Evolutionary conservation across 2,888 invertebrate genomes (phyloP).

Genomic region (Lepeophtheirus nordmannii): DNA sequence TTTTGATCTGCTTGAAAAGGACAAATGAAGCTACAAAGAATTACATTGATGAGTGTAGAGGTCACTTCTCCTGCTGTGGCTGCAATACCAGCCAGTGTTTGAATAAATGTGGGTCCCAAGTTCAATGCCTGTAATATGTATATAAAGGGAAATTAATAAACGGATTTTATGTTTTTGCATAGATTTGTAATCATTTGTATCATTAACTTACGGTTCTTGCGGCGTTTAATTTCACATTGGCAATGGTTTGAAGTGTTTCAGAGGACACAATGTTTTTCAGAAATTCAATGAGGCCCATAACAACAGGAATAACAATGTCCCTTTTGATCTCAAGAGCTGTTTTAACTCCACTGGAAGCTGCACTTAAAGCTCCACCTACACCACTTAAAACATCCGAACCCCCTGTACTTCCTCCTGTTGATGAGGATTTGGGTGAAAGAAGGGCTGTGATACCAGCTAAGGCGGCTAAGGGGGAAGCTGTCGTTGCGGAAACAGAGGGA

Average conservation of each 20-base stretch:
- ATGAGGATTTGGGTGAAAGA: too few relatives aligned
- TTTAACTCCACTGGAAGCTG: not conserved
- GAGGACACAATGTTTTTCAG: not conserved
- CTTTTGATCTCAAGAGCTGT: not conserved
- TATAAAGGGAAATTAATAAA: too few relatives aligned
- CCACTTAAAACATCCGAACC: not conserved
- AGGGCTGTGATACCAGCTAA: too few relatives aligned
- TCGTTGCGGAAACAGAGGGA: too few relatives aligned
- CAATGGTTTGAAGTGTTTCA: not conserved
- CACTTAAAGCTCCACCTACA: not conserved
- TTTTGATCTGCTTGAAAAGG: not conserved
- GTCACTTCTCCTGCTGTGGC: not conserved
- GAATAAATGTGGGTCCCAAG: not conserved
- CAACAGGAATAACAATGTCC: not conserved
- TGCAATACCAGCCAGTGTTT: not conserved
- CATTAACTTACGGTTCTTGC: conserved; percentile 6
- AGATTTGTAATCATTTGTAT: too few relatives aligned
- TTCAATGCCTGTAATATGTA: too few relatives aligned
- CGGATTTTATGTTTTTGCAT: too few relatives aligned
- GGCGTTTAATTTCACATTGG: not conserved
- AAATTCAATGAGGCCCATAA: not conserved
- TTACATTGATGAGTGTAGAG: not conserved
- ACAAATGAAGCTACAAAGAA: not conserved
- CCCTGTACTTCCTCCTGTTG: too few relatives aligned
- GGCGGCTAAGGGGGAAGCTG: too few relatives aligned